phyloP scores from a whole-genome alignment of 2,797 vertebrate genomes.

The Pelochelys cantorii region DNA sequence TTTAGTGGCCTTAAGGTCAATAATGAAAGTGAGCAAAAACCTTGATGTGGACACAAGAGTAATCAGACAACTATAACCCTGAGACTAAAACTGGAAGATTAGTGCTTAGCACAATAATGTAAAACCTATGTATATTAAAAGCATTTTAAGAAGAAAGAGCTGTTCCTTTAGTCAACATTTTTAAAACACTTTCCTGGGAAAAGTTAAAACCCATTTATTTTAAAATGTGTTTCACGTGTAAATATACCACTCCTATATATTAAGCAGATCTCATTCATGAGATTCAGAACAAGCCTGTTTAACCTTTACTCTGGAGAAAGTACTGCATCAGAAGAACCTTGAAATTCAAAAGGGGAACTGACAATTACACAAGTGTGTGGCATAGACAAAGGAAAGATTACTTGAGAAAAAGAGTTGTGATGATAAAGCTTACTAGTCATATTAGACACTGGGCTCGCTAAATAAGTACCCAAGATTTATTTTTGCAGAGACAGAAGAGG shows the following conservation, averaged over 20 bases:
- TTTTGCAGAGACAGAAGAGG: background rate
- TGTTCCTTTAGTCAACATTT: background rate
- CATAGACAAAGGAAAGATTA: background rate
- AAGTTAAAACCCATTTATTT: background rate
- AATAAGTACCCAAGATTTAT: background rate
- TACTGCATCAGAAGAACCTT: background rate
- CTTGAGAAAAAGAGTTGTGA: background rate
- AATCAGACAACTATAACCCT: constrained; percentile 22
- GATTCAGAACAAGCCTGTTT: background rate
- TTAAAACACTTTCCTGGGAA: background rate
- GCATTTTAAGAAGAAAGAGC: background rate
- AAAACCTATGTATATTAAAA: background rate
- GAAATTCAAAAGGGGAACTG: background rate
- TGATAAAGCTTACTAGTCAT: background rate
- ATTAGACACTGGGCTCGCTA: background rate
- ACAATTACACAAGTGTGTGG: background rate
- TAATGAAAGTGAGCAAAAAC: constrained; percentile 39
- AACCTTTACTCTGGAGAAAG: background rate
- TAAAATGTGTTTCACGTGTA: background rate
- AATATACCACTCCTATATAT: background rate
- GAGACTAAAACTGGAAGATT: constrained; percentile 38
- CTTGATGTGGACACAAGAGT: constrained; percentile 39
- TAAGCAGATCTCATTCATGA: background rate
- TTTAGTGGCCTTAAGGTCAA: constrained; percentile 33
- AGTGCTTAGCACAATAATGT: constrained; percentile 15